Conservation (phyloP, 2,113 vertebrate species). For the Ovibos moschatus region DNA sequence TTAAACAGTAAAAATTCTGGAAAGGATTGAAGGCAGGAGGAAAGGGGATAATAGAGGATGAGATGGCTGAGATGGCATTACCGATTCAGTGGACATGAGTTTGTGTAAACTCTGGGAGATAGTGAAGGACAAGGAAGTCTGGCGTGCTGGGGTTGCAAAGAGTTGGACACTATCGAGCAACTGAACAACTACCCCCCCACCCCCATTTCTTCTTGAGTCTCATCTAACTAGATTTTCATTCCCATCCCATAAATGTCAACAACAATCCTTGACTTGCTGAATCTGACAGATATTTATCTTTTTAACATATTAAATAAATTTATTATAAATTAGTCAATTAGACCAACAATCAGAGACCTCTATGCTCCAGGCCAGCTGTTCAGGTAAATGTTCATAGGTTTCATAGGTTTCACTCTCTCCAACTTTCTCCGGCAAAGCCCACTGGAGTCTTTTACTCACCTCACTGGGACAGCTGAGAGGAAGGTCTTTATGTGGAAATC, state of each 20-base stretch:
- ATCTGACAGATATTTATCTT: neutral
- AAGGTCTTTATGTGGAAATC: neutral
- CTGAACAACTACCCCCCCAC: fast-evolving
- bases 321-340: neutral
- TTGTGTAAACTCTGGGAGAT: neutral
- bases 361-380: neutral
- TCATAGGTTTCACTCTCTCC: neutral
- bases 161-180: neutral
- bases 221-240: neutral
- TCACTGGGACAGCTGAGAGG: neutral
- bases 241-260: neutral
- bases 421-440: too few species aligned
- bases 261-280: neutral
- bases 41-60: neutral
- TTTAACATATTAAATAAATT: neutral
- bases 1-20: neutral
- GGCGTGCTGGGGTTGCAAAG: fast-evolving
- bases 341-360: neutral
- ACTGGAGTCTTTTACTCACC: neutral
- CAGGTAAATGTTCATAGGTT: neutral
- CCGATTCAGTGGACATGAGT: fast-evolving
- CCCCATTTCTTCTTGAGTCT: neutral
- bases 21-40: neutral
- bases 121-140: neutral
- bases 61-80: neutral